Evolutionary conservation across 35 echinoderm and acorn worm species (phyloP).

Genomic region (Heliocidaris tuberculata): DNA sequence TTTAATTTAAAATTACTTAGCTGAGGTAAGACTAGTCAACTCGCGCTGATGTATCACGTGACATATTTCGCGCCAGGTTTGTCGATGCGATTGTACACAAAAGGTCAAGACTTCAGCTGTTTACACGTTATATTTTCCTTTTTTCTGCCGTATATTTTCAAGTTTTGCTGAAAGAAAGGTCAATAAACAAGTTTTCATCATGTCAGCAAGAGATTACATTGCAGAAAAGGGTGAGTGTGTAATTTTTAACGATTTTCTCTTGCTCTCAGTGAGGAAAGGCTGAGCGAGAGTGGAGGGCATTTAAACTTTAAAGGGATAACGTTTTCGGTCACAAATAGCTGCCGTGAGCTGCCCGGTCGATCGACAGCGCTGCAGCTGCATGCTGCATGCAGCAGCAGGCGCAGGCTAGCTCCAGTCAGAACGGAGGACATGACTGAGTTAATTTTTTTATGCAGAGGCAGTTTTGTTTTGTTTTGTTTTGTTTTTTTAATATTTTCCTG

Average conservation of each 20-base stretch:
- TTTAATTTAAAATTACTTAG: too few species aligned
- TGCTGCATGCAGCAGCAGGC: background rate
- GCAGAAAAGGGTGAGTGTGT: conserved; percentile 82
- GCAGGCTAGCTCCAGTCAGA: too few species aligned
- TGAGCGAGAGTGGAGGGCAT: background rate
- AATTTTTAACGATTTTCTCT: background rate
- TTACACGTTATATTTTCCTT: background rate
- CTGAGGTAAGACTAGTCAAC: background rate
- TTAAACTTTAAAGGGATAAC: conserved; percentile 56
- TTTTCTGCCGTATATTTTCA: conserved; percentile 7
- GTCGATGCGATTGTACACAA: conserved; percentile 33
- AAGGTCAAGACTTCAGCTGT: background rate
- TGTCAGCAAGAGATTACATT: conserved; percentile 81
- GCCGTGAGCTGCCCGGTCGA: background rate
- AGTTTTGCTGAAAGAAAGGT: background rate
- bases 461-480: too few species aligned
- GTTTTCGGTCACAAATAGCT: background rate
- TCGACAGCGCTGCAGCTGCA: background rate
- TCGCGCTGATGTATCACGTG: conserved; percentile 50
- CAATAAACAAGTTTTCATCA: conserved; percentile 8
- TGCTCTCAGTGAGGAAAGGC: background rate
- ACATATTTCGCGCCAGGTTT: conserved; percentile 70
- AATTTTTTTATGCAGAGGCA: too few species aligned
- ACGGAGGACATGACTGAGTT: too few species aligned
- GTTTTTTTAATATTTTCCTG: too few species aligned